Evolutionary conservation across 2,888 invertebrate species (phyloP), one percentile per base, ranked within the genome.

Genomic region (Strigamia maritima): DNA sequence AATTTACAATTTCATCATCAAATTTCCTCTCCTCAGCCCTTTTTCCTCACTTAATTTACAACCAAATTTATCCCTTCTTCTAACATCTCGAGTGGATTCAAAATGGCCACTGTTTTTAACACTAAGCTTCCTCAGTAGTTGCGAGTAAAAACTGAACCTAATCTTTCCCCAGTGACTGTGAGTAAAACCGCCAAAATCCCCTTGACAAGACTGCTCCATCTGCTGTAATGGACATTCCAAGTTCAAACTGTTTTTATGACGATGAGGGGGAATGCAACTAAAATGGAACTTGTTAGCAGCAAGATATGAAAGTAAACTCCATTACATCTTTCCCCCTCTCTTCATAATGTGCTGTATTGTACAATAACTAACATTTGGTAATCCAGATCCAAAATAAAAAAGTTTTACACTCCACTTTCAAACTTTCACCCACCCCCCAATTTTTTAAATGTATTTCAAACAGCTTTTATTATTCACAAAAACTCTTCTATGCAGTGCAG

Each of bases 151-250:
- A 24, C 65, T 65, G 26, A 65, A 65, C 65, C 65, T 65, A 65
- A 65, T 65, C 65, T 65, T 65, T 65, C 65, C 65, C 65, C 8
- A 65, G 65, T 26, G 65, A 26, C 26, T 65, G 65, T 16, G 26
- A 65, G 65, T 22, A 65, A 65, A 65, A 24, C 65, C 65, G 65
- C 65, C 65, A 65, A 65, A 65, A 65, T 65, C 65, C 65, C 65
- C 65, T 28, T 65, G 65, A 65, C 65, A 65, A 65, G 65, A 65
- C 65, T 65, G 65, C 65, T 65, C 65, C 65, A 65, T 65, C 65
- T 65, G 65, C 65, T 65, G 65, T 65, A 65, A 65, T 65, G 65
- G 65, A 65, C 65, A 65, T 65, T 65, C 65, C 65, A 65, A 65
- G 65, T 65, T 65, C 65, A 65, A 65, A 65, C 65, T 65, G 65